Conservation (phyloP, 2,888 invertebrate species). For the Eristalis pertinax region DNA sequence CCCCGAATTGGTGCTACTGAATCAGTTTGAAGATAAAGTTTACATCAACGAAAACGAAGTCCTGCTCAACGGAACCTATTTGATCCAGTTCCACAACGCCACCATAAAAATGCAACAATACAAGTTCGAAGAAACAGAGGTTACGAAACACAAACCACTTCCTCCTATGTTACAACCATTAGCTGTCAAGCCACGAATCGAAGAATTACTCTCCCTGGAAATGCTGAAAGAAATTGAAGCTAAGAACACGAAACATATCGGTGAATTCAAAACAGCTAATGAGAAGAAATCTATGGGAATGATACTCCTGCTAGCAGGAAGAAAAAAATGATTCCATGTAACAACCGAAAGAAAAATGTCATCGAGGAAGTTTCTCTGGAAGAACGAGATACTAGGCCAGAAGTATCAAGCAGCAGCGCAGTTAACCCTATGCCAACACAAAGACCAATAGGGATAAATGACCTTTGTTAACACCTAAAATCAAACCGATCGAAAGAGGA, state of each 20-base stretch:
- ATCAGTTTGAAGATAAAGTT: not conserved
- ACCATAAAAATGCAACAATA: not conserved
- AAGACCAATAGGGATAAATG: not conserved
- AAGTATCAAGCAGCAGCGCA: not conserved
- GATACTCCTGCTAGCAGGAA: not conserved
- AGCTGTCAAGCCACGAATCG: slow-evolving; percentile 4
- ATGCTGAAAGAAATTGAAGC: slow-evolving; percentile 10
- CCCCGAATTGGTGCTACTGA: not conserved
- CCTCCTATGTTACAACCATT: slow-evolving; percentile 15
- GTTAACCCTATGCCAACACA: not conserved
- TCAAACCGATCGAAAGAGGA: not conserved
- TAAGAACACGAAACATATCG: not conserved
- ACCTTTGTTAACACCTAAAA: not conserved
- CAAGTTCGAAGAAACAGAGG: not conserved
- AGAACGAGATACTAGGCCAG: not conserved
- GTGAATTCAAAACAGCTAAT: not conserved
- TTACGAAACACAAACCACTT: slow-evolving; percentile 12
- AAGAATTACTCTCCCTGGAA: slow-evolving; percentile 16
- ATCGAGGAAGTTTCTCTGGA: not conserved
- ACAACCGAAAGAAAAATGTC: not conserved
- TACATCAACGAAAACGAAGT: not conserved
- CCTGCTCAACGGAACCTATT: not conserved
- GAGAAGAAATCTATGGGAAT: not conserved
- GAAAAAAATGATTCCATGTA: not conserved
- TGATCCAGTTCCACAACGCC: not conserved